phyloP scores from a whole-genome alignment of 2,797 vertebrate genomes.

The Morus bassanus region DNA sequence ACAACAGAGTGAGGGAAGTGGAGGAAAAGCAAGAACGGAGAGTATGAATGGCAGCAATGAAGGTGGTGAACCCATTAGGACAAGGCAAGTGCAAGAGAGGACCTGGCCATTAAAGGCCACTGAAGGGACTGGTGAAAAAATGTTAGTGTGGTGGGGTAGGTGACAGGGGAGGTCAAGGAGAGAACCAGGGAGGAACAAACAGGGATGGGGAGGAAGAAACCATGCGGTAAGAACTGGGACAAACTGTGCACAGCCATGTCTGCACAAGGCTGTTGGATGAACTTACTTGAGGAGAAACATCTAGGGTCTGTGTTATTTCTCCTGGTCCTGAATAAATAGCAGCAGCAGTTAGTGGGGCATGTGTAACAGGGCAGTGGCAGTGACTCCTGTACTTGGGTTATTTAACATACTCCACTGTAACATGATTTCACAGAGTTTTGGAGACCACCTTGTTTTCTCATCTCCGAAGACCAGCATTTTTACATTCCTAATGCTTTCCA shows the following conservation, averaged over 20 bases:
- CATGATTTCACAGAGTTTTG: not conserved
- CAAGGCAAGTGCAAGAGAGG: not conserved
- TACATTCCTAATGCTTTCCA: not conserved
- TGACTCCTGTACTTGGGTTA: not conserved
- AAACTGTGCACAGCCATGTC: not conserved
- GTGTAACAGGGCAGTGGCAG: not conserved
- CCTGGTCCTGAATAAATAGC: not conserved
- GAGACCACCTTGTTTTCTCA: not conserved
- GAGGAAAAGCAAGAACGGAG: not conserved
- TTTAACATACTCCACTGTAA: not conserved
- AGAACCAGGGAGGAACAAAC: not conserved
- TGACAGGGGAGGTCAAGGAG: not conserved
- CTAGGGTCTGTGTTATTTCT: not conserved
- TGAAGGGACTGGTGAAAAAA: not conserved
- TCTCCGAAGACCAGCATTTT: not conserved
- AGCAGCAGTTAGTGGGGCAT: not conserved
- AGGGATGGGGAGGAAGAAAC: not conserved
- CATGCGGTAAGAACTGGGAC: fast-evolving
- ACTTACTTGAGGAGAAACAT: not conserved
- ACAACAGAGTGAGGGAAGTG: not conserved
- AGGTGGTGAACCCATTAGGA: not conserved
- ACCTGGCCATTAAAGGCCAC: not conserved
- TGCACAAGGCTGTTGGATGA: not conserved
- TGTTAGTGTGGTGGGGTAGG: fast-evolving
- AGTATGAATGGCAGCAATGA: fast-evolving